phyloP scores from a whole-genome alignment of 2,797 vertebrate species.

The Dryobates pubescens region DNA sequence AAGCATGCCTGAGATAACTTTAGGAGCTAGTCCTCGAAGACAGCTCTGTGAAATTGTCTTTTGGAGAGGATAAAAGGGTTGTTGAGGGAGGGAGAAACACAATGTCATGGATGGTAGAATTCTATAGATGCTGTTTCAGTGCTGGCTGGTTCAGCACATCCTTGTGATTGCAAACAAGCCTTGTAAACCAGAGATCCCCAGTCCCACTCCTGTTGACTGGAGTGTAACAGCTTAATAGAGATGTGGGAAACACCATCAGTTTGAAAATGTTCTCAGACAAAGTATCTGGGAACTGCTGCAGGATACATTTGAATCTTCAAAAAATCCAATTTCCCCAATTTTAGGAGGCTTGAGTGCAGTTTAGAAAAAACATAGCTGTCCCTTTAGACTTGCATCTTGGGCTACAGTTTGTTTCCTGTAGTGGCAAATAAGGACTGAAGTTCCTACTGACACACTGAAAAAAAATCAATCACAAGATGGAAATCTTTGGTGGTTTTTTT shows the following conservation, averaged over 20 bases:
- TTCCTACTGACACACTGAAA: not conserved
- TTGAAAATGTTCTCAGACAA: not conserved
- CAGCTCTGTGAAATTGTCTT: not conserved
- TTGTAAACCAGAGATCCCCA: rapidly evolving
- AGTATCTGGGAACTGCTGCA: not conserved
- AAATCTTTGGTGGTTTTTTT: not conserved
- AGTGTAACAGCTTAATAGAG: not conserved
- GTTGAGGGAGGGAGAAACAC: not conserved
- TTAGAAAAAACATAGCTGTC: not conserved
- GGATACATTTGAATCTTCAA: not conserved
- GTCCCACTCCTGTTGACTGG: not conserved
- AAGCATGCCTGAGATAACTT: not conserved
- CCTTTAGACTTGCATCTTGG: not conserved
- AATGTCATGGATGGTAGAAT: rapidly evolving
- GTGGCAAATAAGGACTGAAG: not conserved
- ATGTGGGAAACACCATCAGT: not conserved
- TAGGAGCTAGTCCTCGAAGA: not conserved
- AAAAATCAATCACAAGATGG: not conserved
- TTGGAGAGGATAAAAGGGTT: not conserved
- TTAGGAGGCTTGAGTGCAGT: not conserved
- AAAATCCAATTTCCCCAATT: not conserved
- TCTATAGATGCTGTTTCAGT: not conserved
- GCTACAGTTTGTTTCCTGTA: not conserved
- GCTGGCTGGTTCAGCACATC: not conserved
- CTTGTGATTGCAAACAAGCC: not conserved